Evolutionary conservation across 2,113 vertebrate genomes (phyloP).

Genomic region (Larimichthys polyactis): DNA sequence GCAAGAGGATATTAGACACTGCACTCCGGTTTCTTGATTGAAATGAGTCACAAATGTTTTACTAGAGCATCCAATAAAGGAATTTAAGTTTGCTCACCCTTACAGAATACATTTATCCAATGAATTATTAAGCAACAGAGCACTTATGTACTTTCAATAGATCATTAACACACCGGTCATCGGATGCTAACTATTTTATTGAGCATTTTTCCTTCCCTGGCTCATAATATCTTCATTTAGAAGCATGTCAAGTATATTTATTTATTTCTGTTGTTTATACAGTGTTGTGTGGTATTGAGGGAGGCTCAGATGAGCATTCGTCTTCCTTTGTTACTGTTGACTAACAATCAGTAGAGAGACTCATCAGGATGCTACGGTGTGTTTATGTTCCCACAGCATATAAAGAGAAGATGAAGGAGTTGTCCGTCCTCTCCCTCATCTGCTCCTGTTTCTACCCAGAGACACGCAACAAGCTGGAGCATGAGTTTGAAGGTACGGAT

Average conservation of each 20-base stretch:
- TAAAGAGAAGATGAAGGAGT: slow-evolving; percentile 99
- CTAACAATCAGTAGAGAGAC: not conserved
- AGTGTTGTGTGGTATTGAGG: not conserved
- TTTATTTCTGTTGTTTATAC: not conserved
- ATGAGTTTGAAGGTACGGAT: slow-evolving; percentile 92
- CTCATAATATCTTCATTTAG: not conserved
- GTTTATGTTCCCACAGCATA: slow-evolving; percentile 87
- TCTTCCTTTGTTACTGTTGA: not conserved
- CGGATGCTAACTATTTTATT: slow-evolving; percentile 20
- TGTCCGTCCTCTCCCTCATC: slow-evolving; percentile 96
- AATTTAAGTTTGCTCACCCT: not conserved
- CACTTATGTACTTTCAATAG: slow-evolving; percentile 16
- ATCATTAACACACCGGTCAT: not conserved
- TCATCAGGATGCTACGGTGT: not conserved
- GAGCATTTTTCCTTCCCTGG: not conserved
- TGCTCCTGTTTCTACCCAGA: slow-evolving; percentile 98
- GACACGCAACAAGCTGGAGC: slow-evolving; percentile 91
- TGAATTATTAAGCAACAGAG: slow-evolving; percentile 54
- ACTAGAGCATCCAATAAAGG: not conserved
- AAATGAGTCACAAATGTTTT: not conserved
- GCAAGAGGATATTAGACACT: not conserved
- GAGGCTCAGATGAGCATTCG: not conserved
- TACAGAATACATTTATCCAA: slow-evolving; percentile 13
- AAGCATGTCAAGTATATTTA: not conserved
- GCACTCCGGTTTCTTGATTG: not conserved